Percentiles rank a stretch among this genome's conserved stretches.
Evolutionary conservation across 1,140 invertebrate genomes (phyloP).

Genomic region (Dendrolimus kikuchii): DNA sequence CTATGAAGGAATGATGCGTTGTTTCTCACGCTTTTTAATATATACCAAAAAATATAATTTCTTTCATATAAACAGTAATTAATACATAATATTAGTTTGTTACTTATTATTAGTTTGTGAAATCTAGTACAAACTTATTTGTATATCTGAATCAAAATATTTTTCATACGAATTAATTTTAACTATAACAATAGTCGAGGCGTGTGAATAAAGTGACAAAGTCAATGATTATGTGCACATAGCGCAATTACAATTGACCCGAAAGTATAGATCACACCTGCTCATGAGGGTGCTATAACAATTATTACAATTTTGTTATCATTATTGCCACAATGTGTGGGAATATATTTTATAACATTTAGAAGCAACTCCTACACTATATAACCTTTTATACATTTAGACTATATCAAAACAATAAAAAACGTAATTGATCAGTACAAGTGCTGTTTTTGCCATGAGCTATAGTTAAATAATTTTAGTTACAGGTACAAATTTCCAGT

Average conservation of each 20-base stretch:
- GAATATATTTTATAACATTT: slow-evolving; percentile 16
- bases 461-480: too few relatives aligned
- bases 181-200: slow-evolving; percentile 10
- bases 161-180: slow-evolving; percentile 1
- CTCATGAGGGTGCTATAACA: slow-evolving; percentile 27
- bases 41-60: not conserved
- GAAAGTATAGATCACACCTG: slow-evolving; percentile 46
- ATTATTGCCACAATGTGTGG: slow-evolving; percentile 25
- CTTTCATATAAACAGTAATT: too few relatives aligned
- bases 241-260: slow-evolving; percentile 38
- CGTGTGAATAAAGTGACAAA: slow-evolving; percentile 56
- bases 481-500: too few relatives aligned
- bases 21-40: slow-evolving; percentile 45
- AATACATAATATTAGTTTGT: too few relatives aligned
- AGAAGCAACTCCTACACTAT: slow-evolving; percentile 1
- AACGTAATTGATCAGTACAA: too few relatives aligned
- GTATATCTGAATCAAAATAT: slow-evolving; percentile 1
- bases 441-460: too few relatives aligned
- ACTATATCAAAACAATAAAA: too few relatives aligned
- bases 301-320: slow-evolving; percentile 35
- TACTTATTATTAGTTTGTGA: too few relatives aligned
- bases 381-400: too few relatives aligned
- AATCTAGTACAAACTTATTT: too few relatives aligned
- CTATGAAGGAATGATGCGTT: slow-evolving; percentile 16
- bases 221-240: slow-evolving; percentile 34